Evolutionary conservation across 2,888 invertebrate species (phyloP).

Genomic region (Phengaris alcon): DNA sequence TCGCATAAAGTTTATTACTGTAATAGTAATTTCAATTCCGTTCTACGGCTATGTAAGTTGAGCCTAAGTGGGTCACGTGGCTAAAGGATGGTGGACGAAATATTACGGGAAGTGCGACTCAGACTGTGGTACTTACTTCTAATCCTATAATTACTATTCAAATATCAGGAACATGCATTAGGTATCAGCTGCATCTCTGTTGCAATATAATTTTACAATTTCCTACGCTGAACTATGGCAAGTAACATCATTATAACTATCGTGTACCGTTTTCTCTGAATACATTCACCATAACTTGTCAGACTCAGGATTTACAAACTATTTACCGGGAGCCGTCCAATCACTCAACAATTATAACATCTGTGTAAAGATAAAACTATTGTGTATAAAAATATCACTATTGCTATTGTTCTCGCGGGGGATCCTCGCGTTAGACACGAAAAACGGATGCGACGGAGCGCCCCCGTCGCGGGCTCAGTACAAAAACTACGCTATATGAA

Average conservation of each 20-base stretch:
- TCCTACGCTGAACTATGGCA: slow-evolving; percentile 46
- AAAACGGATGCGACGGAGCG: slow-evolving; percentile 59
- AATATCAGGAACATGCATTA: neutral
- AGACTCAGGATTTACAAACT: slow-evolving; percentile 54
- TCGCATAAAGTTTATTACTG: neutral
- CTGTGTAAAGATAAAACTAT: slow-evolving; percentile 76
- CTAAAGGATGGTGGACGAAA: slow-evolving; percentile 1
- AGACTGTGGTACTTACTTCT: neutral
- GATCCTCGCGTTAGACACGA: slow-evolving; percentile 59
- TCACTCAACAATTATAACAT: slow-evolving; percentile 74
- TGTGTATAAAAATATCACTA: slow-evolving; percentile 78
- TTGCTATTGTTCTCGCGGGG: slow-evolving; percentile 56
- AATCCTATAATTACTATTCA: neutral
- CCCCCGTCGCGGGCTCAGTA: slow-evolving; percentile 56
- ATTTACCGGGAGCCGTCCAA: slow-evolving; percentile 76
- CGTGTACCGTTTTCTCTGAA: slow-evolving; percentile 51
- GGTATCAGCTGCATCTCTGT: slow-evolving; percentile 19
- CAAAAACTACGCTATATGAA: slow-evolving; percentile 70
- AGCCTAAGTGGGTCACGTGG: slow-evolving; percentile 6
- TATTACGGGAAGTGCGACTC: neutral
- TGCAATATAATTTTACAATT: neutral
- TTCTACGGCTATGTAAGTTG: slow-evolving; percentile 13
- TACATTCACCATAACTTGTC: slow-evolving; percentile 46
- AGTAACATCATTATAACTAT: slow-evolving; percentile 47
- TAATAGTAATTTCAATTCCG: neutral